Evolutionary conservation across 2,113 vertebrate species (phyloP).

Genomic region (Semicossyphus pulcher): DNA sequence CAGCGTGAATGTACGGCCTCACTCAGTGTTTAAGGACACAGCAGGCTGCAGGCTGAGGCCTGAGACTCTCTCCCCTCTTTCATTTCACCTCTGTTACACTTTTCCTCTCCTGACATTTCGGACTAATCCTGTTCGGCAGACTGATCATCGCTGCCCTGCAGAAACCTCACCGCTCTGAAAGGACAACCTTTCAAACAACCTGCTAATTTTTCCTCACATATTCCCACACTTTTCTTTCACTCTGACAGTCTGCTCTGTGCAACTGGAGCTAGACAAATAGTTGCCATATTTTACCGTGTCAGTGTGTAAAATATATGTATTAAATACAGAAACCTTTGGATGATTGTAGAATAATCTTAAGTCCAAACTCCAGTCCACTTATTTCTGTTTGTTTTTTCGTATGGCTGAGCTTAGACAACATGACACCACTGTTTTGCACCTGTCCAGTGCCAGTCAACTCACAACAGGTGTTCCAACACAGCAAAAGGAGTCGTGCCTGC

Average conservation of each 20-base stretch:
- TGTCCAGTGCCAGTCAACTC: slow-evolving; percentile 19
- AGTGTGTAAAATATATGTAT: neutral
- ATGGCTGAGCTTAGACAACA: neutral
- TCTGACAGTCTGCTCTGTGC: neutral
- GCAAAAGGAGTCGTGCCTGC: neutral
- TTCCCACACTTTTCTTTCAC: neutral
- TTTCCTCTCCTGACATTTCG: slow-evolving; percentile 71
- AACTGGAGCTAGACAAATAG: neutral
- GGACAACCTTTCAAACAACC: slow-evolving; percentile 29
- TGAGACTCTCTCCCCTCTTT: slow-evolving; percentile 52
- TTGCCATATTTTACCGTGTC: neutral
- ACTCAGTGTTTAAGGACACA: slow-evolving; percentile 48
- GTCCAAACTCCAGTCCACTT: neutral
- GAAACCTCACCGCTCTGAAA: slow-evolving; percentile 40
- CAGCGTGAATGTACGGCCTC: neutral
- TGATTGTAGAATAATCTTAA: neutral
- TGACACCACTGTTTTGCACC: slow-evolving; percentile 11
- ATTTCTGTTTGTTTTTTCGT: neutral
- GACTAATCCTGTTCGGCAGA: slow-evolving; percentile 62
- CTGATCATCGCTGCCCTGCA: slow-evolving; percentile 65
- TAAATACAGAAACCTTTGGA: neutral
- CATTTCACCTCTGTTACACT: slow-evolving; percentile 60
- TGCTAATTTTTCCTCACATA: slow-evolving; percentile 4
- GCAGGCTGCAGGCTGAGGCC: slow-evolving; percentile 56
- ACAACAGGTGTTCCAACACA: neutral